A percentile compares a stretch with the other conserved stretches of the same genome.
These are phyloP conservation scores for Napeogenes inachia DNA, from an alignment of 2,888 invertebrate species.

Conservation along the genomic window DNA sequence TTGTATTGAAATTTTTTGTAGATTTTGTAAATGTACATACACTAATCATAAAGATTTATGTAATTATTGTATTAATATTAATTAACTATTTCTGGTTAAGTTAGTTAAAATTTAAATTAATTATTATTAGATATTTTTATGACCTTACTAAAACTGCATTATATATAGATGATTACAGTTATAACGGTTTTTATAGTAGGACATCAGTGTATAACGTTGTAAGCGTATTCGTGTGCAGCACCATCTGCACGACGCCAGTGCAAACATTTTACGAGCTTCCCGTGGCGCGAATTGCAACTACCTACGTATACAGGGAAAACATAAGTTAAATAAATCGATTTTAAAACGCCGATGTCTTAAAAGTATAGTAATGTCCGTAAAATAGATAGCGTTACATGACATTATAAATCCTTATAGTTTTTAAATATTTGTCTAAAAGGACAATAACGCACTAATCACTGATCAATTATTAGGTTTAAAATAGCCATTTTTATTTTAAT, in stretches of 20 bases:
- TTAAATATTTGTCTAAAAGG: background rate
- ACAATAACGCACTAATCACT: background rate
- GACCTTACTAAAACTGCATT: background rate
- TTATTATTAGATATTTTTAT: no score
- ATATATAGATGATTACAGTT: conserved; percentile 19
- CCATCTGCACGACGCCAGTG: conserved; percentile 55
- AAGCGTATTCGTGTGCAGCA: conserved; percentile 36
- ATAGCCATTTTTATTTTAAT: background rate
- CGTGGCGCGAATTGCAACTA: conserved; percentile 68
- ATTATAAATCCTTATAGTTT: no score
- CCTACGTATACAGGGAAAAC: conserved; percentile 42
- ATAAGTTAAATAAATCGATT: conserved; percentile 30
- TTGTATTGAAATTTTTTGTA: background rate
- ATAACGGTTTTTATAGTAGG: conserved; percentile 24
- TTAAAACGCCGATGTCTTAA: no score
- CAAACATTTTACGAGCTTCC: conserved; percentile 57
- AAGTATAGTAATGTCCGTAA: no score
- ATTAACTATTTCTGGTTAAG: no score
- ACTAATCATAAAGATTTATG: no score
- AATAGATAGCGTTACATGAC: no score
- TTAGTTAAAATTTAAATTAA: no score
- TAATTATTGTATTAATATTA: no score
- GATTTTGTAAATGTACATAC: no score
- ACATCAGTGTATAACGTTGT: conserved; percentile 44
- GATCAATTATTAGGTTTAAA: no score